These are phyloP conservation scores for Tipula lateralis DNA, from an alignment of 2,888 invertebrate genomes.

Conservation along the genomic window DNA sequence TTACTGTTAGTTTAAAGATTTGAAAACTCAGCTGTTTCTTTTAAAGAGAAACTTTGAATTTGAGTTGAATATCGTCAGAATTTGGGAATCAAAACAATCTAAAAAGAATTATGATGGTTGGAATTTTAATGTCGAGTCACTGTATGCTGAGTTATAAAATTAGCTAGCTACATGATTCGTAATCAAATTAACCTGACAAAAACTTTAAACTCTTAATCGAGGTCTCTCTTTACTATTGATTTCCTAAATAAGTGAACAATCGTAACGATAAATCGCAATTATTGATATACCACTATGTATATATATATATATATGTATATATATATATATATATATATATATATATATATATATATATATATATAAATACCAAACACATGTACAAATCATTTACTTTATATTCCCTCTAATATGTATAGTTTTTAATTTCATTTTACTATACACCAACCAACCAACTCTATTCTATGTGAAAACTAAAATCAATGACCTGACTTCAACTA, in stretches of 20 bases:
- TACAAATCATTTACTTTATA: neutral
- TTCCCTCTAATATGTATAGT: neutral
- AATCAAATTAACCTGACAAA: neutral
- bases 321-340: neutral
- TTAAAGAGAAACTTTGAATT: too few species aligned
- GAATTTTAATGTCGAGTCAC: too few species aligned
- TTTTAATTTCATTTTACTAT: neutral
- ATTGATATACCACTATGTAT: neutral
- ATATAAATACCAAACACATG: neutral
- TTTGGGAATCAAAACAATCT: too few species aligned
- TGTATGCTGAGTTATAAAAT: too few species aligned
- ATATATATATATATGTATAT: neutral
- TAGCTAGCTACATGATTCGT: too few species aligned
- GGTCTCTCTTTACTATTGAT: neutral
- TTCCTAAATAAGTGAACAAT: neutral
- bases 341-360: neutral
- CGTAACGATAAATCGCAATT: neutral
- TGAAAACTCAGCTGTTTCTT: too few species aligned
- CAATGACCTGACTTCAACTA: conserved; percentile 29
- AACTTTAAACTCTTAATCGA: neutral
- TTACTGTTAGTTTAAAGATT: too few species aligned
- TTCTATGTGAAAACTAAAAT: conserved; percentile 20
- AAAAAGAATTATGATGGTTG: too few species aligned
- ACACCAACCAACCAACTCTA: neutral
- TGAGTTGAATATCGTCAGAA: too few species aligned